These are phyloP conservation scores for Neodiprion fabricii DNA, from an alignment of 1,140 invertebrate species.

Conservation along the genomic window DNA sequence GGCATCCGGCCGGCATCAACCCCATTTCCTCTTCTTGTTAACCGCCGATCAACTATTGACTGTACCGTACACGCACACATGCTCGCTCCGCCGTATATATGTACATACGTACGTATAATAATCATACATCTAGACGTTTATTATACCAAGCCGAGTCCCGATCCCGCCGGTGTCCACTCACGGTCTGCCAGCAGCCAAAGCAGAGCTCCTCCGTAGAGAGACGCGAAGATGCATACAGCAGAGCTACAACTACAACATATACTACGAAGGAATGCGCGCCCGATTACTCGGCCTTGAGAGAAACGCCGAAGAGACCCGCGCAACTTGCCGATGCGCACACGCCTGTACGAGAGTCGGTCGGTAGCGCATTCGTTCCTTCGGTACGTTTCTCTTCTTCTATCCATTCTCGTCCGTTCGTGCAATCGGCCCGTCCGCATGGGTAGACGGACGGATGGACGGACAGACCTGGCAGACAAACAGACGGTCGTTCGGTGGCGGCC, in stretches of 20 bases:
- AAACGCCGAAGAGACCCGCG: background rate
- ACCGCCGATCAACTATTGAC: background rate
- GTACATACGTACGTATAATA: background rate
- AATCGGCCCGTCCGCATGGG: background rate
- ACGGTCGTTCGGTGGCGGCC: background rate
- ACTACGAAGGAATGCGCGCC: background rate
- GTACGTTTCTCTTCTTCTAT: background rate
- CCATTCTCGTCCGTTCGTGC: background rate
- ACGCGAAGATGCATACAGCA: background rate
- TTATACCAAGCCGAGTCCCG: background rate
- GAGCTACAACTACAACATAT: background rate
- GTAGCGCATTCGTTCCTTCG: background rate
- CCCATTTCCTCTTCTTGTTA: slow-evolving; percentile 7
- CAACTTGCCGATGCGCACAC: slow-evolving; percentile 2
- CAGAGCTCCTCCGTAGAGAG: background rate
- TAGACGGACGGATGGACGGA: background rate
- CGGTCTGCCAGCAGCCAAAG: too few relatives aligned
- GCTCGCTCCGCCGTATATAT: background rate
- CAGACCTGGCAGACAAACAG: background rate
- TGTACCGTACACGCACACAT: background rate
- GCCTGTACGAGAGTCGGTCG: background rate
- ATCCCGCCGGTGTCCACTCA: too few relatives aligned
- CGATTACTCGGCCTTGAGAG: background rate
- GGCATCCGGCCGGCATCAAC: slow-evolving; percentile 3
- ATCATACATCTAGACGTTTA: too few relatives aligned